These are phyloP conservation scores for Pantherophis vulpinus DNA, from an alignment of 2,797 vertebrate species.

Conservation along the genomic window DNA sequence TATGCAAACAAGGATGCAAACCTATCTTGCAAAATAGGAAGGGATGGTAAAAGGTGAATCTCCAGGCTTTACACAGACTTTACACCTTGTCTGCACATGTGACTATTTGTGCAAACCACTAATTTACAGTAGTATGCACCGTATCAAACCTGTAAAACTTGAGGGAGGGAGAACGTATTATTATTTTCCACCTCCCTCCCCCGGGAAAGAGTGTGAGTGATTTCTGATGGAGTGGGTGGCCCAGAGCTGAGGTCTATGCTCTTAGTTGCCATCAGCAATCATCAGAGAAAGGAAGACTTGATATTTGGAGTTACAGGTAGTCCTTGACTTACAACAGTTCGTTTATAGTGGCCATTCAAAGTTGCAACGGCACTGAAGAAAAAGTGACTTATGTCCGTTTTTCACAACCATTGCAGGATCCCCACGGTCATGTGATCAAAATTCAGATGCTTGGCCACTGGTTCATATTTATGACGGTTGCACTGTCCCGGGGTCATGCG, in stretches of 20 bases:
- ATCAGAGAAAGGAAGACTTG: background rate
- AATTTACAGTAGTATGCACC: conserved; percentile 16
- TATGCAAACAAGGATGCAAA: background rate
- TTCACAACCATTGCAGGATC: background rate
- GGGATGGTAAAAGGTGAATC: background rate
- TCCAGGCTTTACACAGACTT: conserved; percentile 26
- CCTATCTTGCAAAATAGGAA: background rate
- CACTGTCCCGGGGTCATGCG: rapidly evolving
- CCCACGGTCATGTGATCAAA: background rate
- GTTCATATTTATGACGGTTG: background rate
- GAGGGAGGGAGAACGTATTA: background rate
- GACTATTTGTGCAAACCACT: conserved; percentile 15
- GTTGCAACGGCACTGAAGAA: background rate
- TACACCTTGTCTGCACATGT: conserved; percentile 34
- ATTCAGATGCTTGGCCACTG: background rate
- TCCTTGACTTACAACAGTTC: background rate
- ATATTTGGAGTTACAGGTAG: background rate
- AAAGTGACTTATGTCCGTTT: background rate
- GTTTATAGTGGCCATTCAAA: background rate
- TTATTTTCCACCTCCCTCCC: background rate
- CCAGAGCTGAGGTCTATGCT: background rate
- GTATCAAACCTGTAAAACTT: conserved; percentile 19
- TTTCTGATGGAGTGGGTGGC: conserved; percentile 18
- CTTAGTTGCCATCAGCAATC: background rate
- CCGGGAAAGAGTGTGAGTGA: background rate